Base-by-base conservation (phyloP, 2,113 vertebrate species). In the Cheilinus undulatus region DNA sequence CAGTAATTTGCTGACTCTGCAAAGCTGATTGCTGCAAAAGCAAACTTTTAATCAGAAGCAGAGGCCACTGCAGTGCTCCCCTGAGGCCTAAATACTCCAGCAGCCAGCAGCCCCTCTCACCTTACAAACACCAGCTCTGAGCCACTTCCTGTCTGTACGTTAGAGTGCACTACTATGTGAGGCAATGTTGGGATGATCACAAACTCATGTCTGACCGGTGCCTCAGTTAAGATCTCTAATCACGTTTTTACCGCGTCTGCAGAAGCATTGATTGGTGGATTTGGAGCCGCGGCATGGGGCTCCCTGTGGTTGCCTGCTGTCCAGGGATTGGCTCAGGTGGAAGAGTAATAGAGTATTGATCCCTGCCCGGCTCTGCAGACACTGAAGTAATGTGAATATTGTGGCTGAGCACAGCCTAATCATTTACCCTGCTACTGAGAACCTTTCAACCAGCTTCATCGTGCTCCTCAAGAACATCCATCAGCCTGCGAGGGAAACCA, bases 261-360 rank as follows among this genome's bases (percentile, higher is more conserved):
- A 78, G 30, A 58, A 38, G 52, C 77, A 88, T 85, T 72, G 82
- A 85, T 80, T 48, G 48, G 32, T 49, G 54, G 68, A 78, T 68
- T 76, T 58, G 58, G 69, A 78, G 78, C 68, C n/a, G 73, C 2
- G 3, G 71, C 6, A 19, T n/a, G 12, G 57, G 62, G 69, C 73
- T 81, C 79, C 78, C 73, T 64, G 76, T 51, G 85, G 85, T 69
- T 58, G 74, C 71, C 73, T 2, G 70, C 20, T 23, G 14, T 53
- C 54, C 57, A 40, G 63, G 56, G 80, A 78, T 7, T 34, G 80
- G 69, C 76, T 79, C 69, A 71, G 79, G 62, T 59, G 42, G 73
- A 70, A 67, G 83, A 86, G 81, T 87, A 88, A 90, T 86, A 82
- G 79, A 78, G 72, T 86, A 92, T 92, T 13, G 90, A 92, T 88